Conservation (phyloP, 1,140 invertebrate genomes). For the Parasteatoda tepidariorum region DNA sequence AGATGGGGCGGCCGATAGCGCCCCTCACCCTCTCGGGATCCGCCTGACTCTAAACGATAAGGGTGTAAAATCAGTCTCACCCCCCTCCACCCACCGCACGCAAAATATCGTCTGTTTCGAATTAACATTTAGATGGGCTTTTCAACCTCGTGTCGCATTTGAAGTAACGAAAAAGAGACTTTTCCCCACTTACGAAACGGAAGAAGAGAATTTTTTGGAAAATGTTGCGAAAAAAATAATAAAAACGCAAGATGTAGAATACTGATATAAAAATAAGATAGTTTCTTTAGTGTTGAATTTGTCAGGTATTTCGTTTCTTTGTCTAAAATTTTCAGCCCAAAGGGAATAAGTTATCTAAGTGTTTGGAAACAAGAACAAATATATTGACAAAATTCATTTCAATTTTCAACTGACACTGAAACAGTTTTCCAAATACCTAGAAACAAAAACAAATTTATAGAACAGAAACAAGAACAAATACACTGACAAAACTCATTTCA, state of each 20-base stretch:
- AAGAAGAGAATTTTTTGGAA: neutral
- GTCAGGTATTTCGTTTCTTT: neutral
- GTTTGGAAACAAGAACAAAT: neutral
- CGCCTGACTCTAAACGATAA: conserved; percentile 35
- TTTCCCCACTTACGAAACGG: neutral
- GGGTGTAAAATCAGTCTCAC: neutral
- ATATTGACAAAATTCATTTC: neutral
- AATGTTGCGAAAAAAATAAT: too few relatives aligned
- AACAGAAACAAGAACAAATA: neutral
- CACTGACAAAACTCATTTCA: neutral
- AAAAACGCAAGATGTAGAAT: neutral
- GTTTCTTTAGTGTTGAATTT: neutral
- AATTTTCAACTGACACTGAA: too few relatives aligned
- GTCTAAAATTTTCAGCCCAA: neutral
- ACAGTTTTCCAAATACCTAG: neutral
- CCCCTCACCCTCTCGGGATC: conserved; percentile 1
- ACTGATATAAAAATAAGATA: neutral
- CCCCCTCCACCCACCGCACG: neutral
- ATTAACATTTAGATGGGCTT: conserved; percentile 46
- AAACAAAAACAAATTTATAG: too few relatives aligned
- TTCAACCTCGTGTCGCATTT: neutral
- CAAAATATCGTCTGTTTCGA: conserved; percentile 17
- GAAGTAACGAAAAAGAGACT: neutral
- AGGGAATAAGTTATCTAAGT: neutral
- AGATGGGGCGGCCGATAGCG: conserved; percentile 12